These are phyloP conservation scores for Hydrotaea cyrtoneurina DNA, from an alignment of 2,888 invertebrate genomes.

Conservation along the genomic window DNA sequence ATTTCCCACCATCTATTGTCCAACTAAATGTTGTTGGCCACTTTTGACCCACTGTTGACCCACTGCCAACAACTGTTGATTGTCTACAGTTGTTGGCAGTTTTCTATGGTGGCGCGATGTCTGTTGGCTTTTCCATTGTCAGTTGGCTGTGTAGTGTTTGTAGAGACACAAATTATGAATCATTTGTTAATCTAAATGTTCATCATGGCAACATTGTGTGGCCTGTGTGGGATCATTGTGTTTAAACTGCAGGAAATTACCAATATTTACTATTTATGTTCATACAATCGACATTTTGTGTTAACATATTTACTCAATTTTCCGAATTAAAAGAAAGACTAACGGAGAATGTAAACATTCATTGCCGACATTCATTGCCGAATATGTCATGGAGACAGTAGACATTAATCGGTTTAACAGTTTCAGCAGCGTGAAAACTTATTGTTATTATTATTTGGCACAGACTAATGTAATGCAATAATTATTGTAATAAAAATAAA, in stretches of 20 bases:
- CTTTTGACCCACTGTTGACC: conserved; percentile 39
- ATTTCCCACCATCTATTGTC: conserved; percentile 11
- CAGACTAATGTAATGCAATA: too few species aligned
- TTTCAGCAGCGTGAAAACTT: too few species aligned
- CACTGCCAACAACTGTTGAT: too few species aligned
- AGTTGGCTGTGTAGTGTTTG: neutral
- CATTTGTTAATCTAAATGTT: conserved; percentile 11
- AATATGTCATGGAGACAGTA: too few species aligned
- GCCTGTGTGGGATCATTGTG: conserved; percentile 35
- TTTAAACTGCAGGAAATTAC: conserved; percentile 45
- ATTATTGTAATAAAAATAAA: too few species aligned
- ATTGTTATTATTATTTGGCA: too few species aligned
- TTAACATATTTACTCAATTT: too few species aligned
- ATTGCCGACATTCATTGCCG: conserved; percentile 1
- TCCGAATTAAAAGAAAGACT: neutral
- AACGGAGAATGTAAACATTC: neutral
- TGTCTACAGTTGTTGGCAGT: too few species aligned
- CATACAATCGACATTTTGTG: neutral
- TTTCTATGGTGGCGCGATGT: neutral
- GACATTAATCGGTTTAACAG: too few species aligned
- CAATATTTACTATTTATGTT: conserved; percentile 27
- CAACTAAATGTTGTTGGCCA: neutral
- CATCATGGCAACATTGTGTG: neutral
- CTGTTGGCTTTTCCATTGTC: neutral
- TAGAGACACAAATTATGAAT: neutral